A percentile compares a stretch with the other conserved stretches of the same genome.
phyloP scores from a whole-genome alignment of 1,140 invertebrate genomes.

The Aphidius gifuensis region DNA sequence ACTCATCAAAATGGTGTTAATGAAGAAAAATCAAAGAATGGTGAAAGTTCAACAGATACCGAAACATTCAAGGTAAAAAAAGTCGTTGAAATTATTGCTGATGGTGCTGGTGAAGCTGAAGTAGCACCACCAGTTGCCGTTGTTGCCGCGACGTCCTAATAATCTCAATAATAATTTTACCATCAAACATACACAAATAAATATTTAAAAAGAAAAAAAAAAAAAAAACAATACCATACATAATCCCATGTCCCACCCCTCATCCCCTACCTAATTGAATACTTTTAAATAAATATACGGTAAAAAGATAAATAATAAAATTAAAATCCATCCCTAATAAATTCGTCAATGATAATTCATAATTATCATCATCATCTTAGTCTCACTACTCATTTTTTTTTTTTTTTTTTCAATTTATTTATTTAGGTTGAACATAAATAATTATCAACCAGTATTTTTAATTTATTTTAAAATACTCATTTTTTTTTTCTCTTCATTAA shows the following conservation, averaged over 20 bases:
- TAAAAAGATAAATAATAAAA: too few relatives aligned
- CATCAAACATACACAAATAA: slow-evolving; percentile 21
- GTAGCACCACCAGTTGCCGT: slow-evolving; percentile 50
- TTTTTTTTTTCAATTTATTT: too few relatives aligned
- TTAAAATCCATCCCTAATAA: too few relatives aligned
- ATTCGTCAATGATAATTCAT: too few relatives aligned
- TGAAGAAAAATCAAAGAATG: slow-evolving; percentile 40
- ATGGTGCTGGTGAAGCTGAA: slow-evolving; percentile 46
- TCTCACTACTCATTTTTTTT: too few relatives aligned
- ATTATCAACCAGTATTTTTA: too few relatives aligned
- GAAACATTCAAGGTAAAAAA: slow-evolving; percentile 50
- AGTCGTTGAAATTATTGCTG: slow-evolving; percentile 46
- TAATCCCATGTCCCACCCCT: neutral
- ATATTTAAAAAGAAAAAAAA: slow-evolving; percentile 18
- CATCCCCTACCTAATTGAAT: neutral
- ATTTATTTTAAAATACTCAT: too few relatives aligned
- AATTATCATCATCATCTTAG: too few relatives aligned
- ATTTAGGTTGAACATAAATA: too few relatives aligned
- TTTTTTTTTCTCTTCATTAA: too few relatives aligned
- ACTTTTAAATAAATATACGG: neutral
- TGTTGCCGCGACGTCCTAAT: slow-evolving; percentile 50
- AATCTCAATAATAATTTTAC: slow-evolving; percentile 37
- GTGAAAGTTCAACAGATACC: slow-evolving; percentile 40
- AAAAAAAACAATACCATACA: slow-evolving; percentile 2
- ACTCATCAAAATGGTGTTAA: slow-evolving; percentile 44